Evolutionary conservation across 2,113 vertebrate species (phyloP).

Genomic region (Pseudois nayaur): DNA sequence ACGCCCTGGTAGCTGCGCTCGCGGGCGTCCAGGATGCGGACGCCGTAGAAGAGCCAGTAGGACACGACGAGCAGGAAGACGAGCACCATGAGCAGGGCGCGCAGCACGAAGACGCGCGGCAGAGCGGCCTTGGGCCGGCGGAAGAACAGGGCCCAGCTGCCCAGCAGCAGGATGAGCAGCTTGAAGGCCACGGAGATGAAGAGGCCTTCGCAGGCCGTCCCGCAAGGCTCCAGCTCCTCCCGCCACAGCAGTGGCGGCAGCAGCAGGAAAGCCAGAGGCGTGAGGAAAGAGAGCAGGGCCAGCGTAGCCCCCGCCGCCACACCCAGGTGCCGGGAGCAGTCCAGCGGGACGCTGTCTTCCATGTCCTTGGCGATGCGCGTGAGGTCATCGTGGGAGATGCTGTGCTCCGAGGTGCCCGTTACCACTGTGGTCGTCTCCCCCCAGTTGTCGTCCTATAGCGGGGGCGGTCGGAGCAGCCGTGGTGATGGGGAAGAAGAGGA

Average conservation of each 20-base stretch:
- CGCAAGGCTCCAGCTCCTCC: slow-evolving; percentile 87
- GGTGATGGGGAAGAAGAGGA: accelerated
- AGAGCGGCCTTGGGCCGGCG: slow-evolving; percentile 89
- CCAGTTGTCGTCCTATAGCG: slow-evolving; percentile 93
- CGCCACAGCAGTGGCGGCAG: slow-evolving; percentile 92
- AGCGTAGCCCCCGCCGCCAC: slow-evolving; percentile 83
- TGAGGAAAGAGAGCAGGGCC: slow-evolving; percentile 90
- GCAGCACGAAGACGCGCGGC: slow-evolving; percentile 90
- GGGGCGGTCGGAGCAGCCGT: neutral
- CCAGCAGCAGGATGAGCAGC: slow-evolving; percentile 92
- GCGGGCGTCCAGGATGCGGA: slow-evolving; percentile 87
- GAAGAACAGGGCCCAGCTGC: slow-evolving; percentile 94
- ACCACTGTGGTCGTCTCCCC: slow-evolving; percentile 94
- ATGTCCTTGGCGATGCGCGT: slow-evolving; percentile 92
- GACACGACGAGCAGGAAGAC: slow-evolving; percentile 92
- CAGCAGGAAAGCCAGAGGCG: slow-evolving; percentile 91
- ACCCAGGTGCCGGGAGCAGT: slow-evolving; percentile 90
- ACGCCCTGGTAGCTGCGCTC: slow-evolving; percentile 90
- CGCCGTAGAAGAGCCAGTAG: slow-evolving; percentile 94
- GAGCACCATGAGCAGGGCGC: slow-evolving; percentile 91
- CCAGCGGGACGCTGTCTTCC: slow-evolving; percentile 91
- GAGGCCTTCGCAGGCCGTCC: slow-evolving; percentile 92
- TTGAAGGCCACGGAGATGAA: slow-evolving; percentile 96
- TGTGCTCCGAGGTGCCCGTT: slow-evolving; percentile 94
- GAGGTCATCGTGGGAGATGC: slow-evolving; percentile 95